Evolutionary conservation across 2,113 vertebrate genomes (phyloP).

Genomic region (Neolamprologus falcicula): DNA sequence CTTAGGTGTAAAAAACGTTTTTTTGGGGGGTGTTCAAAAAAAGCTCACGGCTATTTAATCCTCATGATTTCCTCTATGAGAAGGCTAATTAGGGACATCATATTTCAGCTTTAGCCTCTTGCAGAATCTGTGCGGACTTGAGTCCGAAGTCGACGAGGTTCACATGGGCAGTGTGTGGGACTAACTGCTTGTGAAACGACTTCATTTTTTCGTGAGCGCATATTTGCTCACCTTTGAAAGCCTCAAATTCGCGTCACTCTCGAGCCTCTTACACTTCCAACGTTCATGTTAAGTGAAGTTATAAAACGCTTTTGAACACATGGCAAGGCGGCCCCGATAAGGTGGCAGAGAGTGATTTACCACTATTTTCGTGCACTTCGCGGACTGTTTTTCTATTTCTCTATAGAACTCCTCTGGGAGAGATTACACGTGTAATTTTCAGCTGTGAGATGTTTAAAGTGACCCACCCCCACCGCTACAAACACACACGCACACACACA

Average conservation of each 20-base stretch:
- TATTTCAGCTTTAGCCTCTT: neutral
- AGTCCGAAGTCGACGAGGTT: neutral
- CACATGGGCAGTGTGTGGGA: neutral
- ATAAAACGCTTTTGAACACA: slow-evolving; percentile 55
- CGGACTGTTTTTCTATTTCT: slow-evolving; percentile 70
- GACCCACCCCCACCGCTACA: slow-evolving; percentile 37
- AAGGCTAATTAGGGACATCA: slow-evolving; percentile 10
- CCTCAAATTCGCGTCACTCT: neutral
- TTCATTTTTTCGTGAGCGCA: neutral
- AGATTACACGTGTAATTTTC: slow-evolving; percentile 74
- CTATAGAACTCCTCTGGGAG: slow-evolving; percentile 61
- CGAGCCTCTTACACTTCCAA: slow-evolving; percentile 28
- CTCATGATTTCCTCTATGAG: neutral
- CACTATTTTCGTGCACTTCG: slow-evolving; percentile 68
- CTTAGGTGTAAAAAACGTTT: neutral
- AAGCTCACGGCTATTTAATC: neutral
- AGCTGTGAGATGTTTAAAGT: slow-evolving; percentile 73
- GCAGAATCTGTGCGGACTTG: neutral
- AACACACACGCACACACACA: accelerated
- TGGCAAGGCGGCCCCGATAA: slow-evolving; percentile 59
- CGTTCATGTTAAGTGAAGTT: slow-evolving; percentile 56
- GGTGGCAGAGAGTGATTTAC: slow-evolving; percentile 71
- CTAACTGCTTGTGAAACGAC: neutral
- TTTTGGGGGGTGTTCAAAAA: neutral
- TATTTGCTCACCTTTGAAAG: neutral